Percentiles rank a stretch among this genome's conserved stretches.
Evolutionary conservation across 2,113 vertebrate genomes (phyloP).

Genomic region (Lepus timidus): DNA sequence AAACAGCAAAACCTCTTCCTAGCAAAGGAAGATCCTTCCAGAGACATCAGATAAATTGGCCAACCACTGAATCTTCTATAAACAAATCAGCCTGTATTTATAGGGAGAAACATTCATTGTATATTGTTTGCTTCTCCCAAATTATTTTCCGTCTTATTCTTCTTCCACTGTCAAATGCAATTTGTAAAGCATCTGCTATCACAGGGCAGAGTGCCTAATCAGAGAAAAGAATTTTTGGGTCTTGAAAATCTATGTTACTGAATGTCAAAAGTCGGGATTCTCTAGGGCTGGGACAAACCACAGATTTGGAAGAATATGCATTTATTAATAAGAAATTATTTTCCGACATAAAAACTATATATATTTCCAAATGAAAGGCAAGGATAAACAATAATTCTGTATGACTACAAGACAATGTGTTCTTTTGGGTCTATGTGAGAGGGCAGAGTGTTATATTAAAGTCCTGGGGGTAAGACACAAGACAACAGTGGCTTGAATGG

Average conservation of each 20-base stretch:
- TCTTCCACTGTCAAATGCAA: slow-evolving; percentile 11
- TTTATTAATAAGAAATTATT: background rate
- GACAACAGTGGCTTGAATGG: background rate
- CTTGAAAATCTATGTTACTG: slow-evolving; percentile 19
- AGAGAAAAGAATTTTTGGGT: background rate
- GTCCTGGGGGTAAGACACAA: background rate
- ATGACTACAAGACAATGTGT: background rate
- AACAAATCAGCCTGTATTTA: background rate
- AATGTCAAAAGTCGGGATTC: background rate
- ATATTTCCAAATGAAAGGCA: background rate
- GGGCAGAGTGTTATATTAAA: background rate
- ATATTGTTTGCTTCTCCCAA: background rate
- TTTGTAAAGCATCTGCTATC: background rate
- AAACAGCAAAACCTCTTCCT: slow-evolving; percentile 8
- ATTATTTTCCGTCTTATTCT: slow-evolving; percentile 6
- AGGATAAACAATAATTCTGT: background rate
- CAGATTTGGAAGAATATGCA: background rate
- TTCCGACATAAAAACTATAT: background rate
- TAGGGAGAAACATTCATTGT: background rate
- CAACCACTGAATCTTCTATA: background rate
- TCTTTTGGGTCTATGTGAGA: background rate
- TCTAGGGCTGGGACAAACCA: background rate
- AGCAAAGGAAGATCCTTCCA: background rate
- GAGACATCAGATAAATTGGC: background rate
- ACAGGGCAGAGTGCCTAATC: background rate